A percentile compares a stretch with the other conserved stretches of the same genome.
These are phyloP conservation scores for Cryptus viduatorius DNA, from an alignment of 2,888 invertebrate species.

Conservation along the genomic window DNA sequence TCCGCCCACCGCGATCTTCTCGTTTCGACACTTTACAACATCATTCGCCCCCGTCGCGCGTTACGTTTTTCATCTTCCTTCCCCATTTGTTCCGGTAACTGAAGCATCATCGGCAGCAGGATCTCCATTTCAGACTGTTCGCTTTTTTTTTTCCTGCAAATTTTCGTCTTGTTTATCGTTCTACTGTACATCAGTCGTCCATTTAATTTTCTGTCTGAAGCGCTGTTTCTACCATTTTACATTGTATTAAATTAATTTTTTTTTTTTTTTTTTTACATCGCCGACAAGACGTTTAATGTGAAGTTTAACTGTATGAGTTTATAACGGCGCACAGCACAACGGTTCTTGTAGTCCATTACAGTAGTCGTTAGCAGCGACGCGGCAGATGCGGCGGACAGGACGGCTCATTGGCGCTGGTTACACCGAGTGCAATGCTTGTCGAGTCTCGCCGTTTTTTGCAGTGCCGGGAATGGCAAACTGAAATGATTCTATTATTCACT, in stretches of 20 bases:
- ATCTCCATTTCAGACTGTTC: conserved; percentile 15
- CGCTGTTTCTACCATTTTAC: too few relatives aligned
- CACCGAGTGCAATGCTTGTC: neutral
- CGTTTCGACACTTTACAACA: conserved; percentile 7
- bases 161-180: neutral
- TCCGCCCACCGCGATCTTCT: conserved; percentile 1
- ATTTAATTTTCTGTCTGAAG: conserved; percentile 27
- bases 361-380: conserved; percentile 1
- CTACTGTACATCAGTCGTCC: neutral
- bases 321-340: neutral
- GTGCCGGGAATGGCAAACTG: neutral
- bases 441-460: neutral
- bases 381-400: too few relatives aligned
- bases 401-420: neutral
- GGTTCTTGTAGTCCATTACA: neutral
- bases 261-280: conserved; percentile 31
- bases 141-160: neutral
- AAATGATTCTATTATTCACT: conserved; percentile 13
- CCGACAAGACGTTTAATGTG: conserved; percentile 35
- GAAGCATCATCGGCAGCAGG: conserved; percentile 6
- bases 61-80: conserved; percentile 22
- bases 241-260: neutral
- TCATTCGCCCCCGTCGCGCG: conserved; percentile 11
- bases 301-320: neutral
- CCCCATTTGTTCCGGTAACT: conserved; percentile 22